These are phyloP conservation scores for Allophyes oxyacanthae DNA, from an alignment of 2,888 invertebrate genomes.

Conservation along the genomic window DNA sequence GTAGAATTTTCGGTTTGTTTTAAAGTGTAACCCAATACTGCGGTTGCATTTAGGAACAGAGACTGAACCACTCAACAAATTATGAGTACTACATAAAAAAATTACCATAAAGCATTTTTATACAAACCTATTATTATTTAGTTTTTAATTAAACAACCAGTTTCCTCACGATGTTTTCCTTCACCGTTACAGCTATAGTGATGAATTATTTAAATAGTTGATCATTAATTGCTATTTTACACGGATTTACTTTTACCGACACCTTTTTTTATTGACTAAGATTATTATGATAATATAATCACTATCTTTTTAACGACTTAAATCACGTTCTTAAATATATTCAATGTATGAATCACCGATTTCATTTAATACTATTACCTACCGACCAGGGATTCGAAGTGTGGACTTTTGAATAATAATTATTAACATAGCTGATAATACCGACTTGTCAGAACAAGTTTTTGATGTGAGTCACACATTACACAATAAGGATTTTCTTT, in stretches of 20 bases:
- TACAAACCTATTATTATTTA: too few species aligned
- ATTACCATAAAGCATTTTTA: too few species aligned
- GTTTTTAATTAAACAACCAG: too few species aligned
- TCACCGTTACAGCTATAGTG: too few species aligned
- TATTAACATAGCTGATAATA: conserved; percentile 12
- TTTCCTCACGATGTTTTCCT: too few species aligned
- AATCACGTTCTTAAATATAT: conserved; percentile 3
- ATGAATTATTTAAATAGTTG: too few species aligned
- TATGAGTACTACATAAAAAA: too few species aligned
- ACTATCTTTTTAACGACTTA: not conserved
- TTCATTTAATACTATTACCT: conserved; percentile 9
- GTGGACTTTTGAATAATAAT: conserved; percentile 37
- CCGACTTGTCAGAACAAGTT: conserved; percentile 12
- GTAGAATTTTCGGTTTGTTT: too few species aligned
- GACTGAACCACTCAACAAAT: too few species aligned
- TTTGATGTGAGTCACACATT: conserved; percentile 31
- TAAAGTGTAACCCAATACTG: too few species aligned
- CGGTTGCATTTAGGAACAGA: too few species aligned
- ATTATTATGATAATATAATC: conserved; percentile 18
- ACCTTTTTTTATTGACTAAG: conserved; percentile 24
- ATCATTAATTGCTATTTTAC: too few species aligned
- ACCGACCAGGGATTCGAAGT: conserved; percentile 24
- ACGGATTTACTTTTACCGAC: not conserved
- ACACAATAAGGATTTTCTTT: conserved; percentile 32
- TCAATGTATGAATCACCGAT: conserved; percentile 27